These are phyloP conservation scores for Potamilus streckersoni DNA, from an alignment of 1,140 invertebrate genomes.

Conservation along the genomic window DNA sequence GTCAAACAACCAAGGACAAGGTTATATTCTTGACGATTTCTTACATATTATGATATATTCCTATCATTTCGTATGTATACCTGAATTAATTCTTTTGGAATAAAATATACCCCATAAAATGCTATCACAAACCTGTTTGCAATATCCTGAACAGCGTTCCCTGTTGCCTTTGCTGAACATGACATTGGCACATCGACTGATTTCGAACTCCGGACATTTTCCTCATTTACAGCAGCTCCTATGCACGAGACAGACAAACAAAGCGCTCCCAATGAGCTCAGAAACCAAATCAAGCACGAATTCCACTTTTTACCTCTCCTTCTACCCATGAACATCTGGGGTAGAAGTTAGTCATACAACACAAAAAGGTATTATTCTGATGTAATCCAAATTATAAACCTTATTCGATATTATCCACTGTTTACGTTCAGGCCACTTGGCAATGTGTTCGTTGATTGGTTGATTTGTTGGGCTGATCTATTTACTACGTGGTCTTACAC, in stretches of 20 bases:
- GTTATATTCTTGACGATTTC: no score
- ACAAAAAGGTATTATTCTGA: no score
- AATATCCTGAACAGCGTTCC: conserved; percentile 1
- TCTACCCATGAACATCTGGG: conserved; percentile 35
- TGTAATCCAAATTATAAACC: no score
- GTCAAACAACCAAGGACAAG: no score
- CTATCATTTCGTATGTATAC: no score
- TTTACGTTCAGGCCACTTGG: no score
- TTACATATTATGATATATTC: no score
- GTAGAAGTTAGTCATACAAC: background rate
- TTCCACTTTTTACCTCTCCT: conserved; percentile 41
- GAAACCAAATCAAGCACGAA: conserved; percentile 39
- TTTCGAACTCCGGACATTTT: background rate
- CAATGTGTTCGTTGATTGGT: no score
- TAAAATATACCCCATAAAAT: background rate
- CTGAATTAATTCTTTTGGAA: background rate
- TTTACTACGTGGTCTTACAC: no score
- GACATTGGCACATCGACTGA: conserved; percentile 2
- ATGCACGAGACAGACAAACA: conserved; percentile 34
- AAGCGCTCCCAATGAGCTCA: conserved; percentile 46
- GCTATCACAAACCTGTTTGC: background rate
- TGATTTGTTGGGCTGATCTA: no score
- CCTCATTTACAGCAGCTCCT: conserved; percentile 12
- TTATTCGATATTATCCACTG: no score
- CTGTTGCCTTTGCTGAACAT: background rate